Percentiles rank a stretch among this genome's conserved stretches.
These are phyloP conservation scores for Cenopis cana DNA, from an alignment of 2,888 invertebrate species.

Conservation along the genomic window DNA sequence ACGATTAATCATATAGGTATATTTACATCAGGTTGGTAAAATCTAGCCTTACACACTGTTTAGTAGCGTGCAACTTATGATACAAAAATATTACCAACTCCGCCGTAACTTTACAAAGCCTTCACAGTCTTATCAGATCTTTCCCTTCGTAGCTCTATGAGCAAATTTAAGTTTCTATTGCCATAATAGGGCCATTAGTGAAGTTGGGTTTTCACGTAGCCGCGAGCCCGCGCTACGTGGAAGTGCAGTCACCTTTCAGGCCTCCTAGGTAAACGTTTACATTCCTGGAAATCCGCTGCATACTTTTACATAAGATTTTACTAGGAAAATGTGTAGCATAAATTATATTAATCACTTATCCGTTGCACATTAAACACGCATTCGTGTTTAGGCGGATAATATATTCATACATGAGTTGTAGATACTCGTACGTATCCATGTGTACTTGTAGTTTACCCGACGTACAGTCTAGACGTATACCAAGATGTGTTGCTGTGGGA, in stretches of 20 bases:
- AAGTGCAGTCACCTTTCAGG: conserved; percentile 78
- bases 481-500: conserved; percentile 21
- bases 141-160: conserved; percentile 58
- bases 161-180: conserved; percentile 62
- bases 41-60: neutral
- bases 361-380: conserved; percentile 12
- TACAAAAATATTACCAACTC: neutral
- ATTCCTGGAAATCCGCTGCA: conserved; percentile 9
- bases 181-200: conserved; percentile 58
- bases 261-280: conserved; percentile 50
- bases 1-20: neutral
- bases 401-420: neutral
- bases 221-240: conserved; percentile 61
- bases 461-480: conserved; percentile 42
- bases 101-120: conserved; percentile 24
- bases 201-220: conserved; percentile 64
- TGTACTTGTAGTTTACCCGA: conserved; percentile 12
- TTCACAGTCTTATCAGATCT: conserved; percentile 49
- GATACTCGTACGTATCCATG: neutral
- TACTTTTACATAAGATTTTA: neutral
- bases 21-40: neutral
- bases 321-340: neutral
- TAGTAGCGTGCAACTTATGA: conserved; percentile 7
- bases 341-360: conserved; percentile 17
- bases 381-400: conserved; percentile 13